Percentiles rank a stretch among this genome's conserved stretches.
Conservation (phyloP, 1,140 invertebrate genomes). For the Leptonema lineaticorne region DNA sequence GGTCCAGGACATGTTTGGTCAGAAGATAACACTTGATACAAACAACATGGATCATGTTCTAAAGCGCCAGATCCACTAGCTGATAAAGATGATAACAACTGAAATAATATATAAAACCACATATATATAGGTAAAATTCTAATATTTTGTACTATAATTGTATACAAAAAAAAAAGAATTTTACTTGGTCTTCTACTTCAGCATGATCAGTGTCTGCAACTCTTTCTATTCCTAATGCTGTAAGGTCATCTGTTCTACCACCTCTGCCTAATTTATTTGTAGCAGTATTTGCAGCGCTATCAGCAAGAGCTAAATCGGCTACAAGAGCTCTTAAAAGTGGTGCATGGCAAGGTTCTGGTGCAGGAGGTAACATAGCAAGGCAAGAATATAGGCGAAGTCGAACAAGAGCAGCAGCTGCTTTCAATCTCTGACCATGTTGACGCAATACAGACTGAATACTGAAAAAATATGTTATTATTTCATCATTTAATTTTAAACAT, state of each 20-base stretch:
- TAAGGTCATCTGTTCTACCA: constrained; percentile 33
- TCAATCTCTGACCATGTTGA: constrained; percentile 89
- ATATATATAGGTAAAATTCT: not conserved
- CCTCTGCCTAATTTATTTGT: constrained; percentile 53
- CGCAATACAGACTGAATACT: constrained; percentile 85
- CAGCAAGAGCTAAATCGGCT: constrained; percentile 93
- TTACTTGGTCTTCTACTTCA: constrained; percentile 95
- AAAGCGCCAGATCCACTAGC: constrained; percentile 93
- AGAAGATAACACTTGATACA: constrained; percentile 71
- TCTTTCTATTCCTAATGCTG: constrained; percentile 51
- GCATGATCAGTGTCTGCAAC: constrained; percentile 95
- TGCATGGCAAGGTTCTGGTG: constrained; percentile 81
- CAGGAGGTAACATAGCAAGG: constrained; percentile 77
- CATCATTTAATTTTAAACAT: constrained; percentile 1
- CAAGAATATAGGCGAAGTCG: constrained; percentile 87
- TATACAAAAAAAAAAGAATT: not conserved
- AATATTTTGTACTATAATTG: too few relatives aligned
- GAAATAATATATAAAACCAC: constrained; percentile 28
- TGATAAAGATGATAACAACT: constrained; percentile 51
- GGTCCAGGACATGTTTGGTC: constrained; percentile 69
- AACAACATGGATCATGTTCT: constrained; percentile 91
- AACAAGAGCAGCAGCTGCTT: constrained; percentile 91
- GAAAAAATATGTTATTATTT: constrained; percentile 1
- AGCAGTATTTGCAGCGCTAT: constrained; percentile 93
- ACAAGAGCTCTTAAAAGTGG: constrained; percentile 90